Conservation (phyloP, 2,797 vertebrate genomes). For the Gambelia wislizenii region DNA sequence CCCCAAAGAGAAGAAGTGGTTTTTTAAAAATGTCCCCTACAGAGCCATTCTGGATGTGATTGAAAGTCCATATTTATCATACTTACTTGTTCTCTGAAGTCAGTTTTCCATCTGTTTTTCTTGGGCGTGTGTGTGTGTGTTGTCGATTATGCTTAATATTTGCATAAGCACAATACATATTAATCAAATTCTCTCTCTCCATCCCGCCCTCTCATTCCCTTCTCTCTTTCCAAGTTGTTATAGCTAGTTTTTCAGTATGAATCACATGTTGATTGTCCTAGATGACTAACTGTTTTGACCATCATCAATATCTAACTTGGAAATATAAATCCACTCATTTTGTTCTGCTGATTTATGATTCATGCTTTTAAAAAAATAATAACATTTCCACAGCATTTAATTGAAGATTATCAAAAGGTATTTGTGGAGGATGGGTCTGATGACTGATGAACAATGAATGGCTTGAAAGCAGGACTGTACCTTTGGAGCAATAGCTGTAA, state of each 20-base stretch:
- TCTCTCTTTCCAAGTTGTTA: slow-evolving; percentile 28
- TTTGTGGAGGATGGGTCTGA: slow-evolving; percentile 62
- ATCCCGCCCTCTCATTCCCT: slow-evolving; percentile 27
- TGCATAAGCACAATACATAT: background rate
- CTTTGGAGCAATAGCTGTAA: slow-evolving; percentile 52
- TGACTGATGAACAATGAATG: slow-evolving; percentile 53
- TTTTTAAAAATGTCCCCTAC: slow-evolving; percentile 24
- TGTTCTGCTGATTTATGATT: slow-evolving; percentile 66
- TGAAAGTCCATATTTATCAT: background rate
- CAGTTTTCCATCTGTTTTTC: background rate
- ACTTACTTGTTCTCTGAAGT: background rate
- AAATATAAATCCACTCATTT: slow-evolving; percentile 71
- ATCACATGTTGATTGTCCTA: slow-evolving; percentile 56
- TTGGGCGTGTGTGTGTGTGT: background rate
- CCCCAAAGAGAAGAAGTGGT: background rate
- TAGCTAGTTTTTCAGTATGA: slow-evolving; percentile 14
- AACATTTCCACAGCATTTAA: slow-evolving; percentile 67
- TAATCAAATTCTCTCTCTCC: slow-evolving; percentile 29
- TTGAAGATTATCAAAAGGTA: slow-evolving; percentile 62
- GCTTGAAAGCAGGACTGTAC: background rate
- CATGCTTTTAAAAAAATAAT: slow-evolving; percentile 62
- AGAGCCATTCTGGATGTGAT: background rate
- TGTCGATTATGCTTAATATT: slow-evolving; percentile 12
- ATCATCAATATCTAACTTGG: slow-evolving; percentile 43
- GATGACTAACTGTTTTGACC: slow-evolving; percentile 66